phyloP scores from a whole-genome alignment of 2,113 vertebrate genomes.

The Bothrops jararaca region DNA sequence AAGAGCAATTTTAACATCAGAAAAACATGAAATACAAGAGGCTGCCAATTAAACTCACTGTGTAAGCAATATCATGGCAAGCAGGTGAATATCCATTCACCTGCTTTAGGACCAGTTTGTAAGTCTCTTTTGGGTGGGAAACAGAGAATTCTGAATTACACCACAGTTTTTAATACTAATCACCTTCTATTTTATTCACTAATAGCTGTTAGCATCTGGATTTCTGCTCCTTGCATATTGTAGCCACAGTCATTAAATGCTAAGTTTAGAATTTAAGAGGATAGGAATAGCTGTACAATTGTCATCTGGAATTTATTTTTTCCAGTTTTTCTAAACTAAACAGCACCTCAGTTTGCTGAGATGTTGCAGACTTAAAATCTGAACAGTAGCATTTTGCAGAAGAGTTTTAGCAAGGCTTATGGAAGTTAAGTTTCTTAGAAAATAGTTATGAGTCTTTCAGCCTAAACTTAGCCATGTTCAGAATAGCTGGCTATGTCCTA shows the following conservation, averaged over 20 bases:
- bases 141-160: not conserved
- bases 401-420: conserved; percentile 12
- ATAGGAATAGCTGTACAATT: not conserved
- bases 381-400: not conserved
- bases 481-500: not conserved
- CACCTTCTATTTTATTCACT: not conserved
- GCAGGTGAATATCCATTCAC: too few relatives aligned
- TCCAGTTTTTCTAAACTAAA: not conserved
- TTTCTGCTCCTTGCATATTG: not conserved
- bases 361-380: conserved; percentile 26
- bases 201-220: not conserved
- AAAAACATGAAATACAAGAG: not conserved
- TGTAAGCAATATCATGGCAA: too few relatives aligned
- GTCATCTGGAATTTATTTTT: not conserved
- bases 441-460: conserved; percentile 17
- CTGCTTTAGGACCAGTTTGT: too few relatives aligned
- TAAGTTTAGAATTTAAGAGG: not conserved
- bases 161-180: not conserved
- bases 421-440: conserved; percentile 13
- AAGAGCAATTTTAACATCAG: too few relatives aligned
- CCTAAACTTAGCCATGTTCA: not conserved
- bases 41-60: not conserved
- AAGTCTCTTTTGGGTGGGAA: not conserved
- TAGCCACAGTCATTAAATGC: conserved; percentile 10
- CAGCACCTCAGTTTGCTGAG: conserved; percentile 5